Evolutionary conservation across 2,113 vertebrate genomes (phyloP).

Genomic region (Mus musculus): GRCm39 chr13:86431001-86431500

Average conservation of each 20-base stretch:
- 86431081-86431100: background rate
- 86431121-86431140: background rate
- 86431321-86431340: background rate
- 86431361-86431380: background rate
- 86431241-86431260: background rate
- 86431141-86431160: background rate
- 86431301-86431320: background rate
- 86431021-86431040: too few relatives aligned
- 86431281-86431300: too few relatives aligned
- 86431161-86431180: background rate
- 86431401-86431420: background rate
- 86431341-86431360: background rate
- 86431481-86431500: too few relatives aligned
- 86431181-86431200: background rate
- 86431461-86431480: background rate
- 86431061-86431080: background rate
- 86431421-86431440: background rate
- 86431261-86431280: background rate
- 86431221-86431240: background rate
- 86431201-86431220: background rate
- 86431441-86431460: background rate
- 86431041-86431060: background rate
- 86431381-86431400: background rate
- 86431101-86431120: background rate
- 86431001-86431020: background rate